These are phyloP conservation scores for Aphidoletes aphidimyza DNA, from an alignment of 2,888 invertebrate genomes.

Conservation along the genomic window DNA sequence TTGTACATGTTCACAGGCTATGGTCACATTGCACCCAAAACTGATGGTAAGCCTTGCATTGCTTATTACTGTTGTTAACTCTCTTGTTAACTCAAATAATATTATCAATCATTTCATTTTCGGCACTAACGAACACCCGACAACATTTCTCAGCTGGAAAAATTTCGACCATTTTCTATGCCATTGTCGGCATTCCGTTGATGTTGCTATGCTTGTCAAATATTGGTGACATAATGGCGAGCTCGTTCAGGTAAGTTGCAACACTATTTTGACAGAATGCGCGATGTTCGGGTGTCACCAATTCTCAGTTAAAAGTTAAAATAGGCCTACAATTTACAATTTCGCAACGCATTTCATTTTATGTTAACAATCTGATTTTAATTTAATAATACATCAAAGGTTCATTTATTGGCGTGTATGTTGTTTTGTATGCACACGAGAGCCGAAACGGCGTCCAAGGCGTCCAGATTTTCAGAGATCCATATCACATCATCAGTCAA, in stretches of 20 bases:
- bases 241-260: conserved; percentile 77
- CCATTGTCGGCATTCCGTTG: conserved; percentile 92
- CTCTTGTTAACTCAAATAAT: background rate
- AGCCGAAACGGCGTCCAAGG: conserved; percentile 70
- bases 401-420: conserved; percentile 94
- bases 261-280: background rate
- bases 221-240: conserved; percentile 94
- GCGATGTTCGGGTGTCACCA: background rate
- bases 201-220: conserved; percentile 95
- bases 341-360: no score
- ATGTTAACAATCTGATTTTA: no score
- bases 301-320: background rate
- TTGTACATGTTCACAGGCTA: conserved; percentile 76
- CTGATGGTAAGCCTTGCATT: conserved; percentile 70
- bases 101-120: background rate
- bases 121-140: no score
- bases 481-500: background rate
- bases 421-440: conserved; percentile 88
- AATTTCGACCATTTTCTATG: conserved; percentile 94
- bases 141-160: conserved; percentile 75
- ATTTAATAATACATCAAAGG: no score
- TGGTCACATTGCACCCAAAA: conserved; percentile 95
- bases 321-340: background rate
- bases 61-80: background rate
- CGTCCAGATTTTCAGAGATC: conserved; percentile 60